These are phyloP conservation scores for Molorchus minor DNA, from an alignment of 2,888 invertebrate genomes.

Conservation along the genomic window DNA sequence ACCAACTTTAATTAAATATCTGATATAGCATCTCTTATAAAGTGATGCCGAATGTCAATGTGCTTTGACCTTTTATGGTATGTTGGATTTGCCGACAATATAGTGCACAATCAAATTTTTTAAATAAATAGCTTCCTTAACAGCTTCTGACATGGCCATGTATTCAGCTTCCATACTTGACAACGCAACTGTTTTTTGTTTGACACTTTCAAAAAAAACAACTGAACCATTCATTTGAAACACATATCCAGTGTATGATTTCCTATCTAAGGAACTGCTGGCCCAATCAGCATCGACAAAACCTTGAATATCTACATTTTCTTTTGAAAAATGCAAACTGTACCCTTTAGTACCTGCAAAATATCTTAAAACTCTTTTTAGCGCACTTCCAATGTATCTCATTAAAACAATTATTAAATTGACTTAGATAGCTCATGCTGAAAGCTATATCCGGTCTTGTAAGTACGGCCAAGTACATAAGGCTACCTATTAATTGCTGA, in stretches of 20 bases:
- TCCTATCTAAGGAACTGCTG: background rate
- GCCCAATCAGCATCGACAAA: background rate
- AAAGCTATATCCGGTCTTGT: background rate
- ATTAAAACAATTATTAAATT: background rate
- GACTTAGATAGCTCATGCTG: background rate
- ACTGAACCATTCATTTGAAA: too few species aligned
- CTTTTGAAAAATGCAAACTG: background rate
- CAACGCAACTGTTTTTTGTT: too few species aligned
- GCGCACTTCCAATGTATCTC: background rate
- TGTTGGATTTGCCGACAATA: too few species aligned
- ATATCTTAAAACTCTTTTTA: background rate
- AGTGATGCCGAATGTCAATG: too few species aligned
- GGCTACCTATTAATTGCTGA: slow-evolving; percentile 5
- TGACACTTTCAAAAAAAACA: too few species aligned
- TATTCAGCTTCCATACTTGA: background rate
- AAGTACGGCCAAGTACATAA: background rate
- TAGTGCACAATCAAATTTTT: too few species aligned
- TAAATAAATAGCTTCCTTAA: too few species aligned
- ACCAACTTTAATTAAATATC: background rate
- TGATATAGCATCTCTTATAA: too few species aligned
- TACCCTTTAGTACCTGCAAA: background rate
- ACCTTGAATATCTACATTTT: background rate
- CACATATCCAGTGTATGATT: background rate
- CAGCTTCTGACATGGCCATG: too few species aligned
- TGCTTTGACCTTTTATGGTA: too few species aligned